A percentile compares a stretch with the other conserved stretches of the same genome.
These are phyloP conservation scores for Paratrypauchen microcephalus DNA, from an alignment of 2,797 vertebrate species.

Conservation along the genomic window DNA sequence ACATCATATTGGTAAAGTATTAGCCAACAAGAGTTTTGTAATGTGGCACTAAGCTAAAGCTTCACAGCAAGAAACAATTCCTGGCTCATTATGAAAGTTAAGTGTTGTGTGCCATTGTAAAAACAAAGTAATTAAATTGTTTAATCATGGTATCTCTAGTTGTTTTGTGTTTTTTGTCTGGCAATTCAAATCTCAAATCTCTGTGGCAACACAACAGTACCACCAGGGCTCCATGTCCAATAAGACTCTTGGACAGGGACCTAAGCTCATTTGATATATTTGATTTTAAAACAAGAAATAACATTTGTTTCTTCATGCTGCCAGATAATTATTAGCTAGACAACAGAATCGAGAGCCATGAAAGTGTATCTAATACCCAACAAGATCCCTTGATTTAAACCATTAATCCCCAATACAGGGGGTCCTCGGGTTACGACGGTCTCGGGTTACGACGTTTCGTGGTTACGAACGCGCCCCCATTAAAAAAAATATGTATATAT, in stretches of 20 bases:
- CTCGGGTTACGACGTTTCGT: too few species aligned
- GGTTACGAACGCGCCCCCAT: too few species aligned
- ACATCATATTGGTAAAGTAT: background rate
- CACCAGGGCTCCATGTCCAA: background rate
- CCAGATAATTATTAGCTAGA: background rate
- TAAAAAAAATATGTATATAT: too few species aligned
- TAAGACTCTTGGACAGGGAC: background rate
- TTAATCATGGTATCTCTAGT: background rate
- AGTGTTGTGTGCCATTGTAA: background rate
- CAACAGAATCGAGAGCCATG: background rate
- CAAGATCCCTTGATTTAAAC: background rate
- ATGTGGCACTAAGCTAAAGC: background rate
- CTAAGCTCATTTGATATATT: slow-evolving; percentile 1
- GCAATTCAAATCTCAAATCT: background rate
- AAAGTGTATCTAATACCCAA: background rate
- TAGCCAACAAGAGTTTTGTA: background rate
- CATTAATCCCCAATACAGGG: too few species aligned
- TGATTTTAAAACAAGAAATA: slow-evolving; percentile 3
- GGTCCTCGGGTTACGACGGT: too few species aligned
- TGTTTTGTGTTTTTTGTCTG: background rate
- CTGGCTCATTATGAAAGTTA: slow-evolving; percentile 2
- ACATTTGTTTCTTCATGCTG: background rate
- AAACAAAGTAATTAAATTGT: slow-evolving; percentile 7
- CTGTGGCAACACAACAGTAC: background rate
- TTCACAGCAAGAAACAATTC: background rate